Evolutionary conservation across 2,113 vertebrate species (phyloP).

Genomic region (Cheilinus undulatus): DNA sequence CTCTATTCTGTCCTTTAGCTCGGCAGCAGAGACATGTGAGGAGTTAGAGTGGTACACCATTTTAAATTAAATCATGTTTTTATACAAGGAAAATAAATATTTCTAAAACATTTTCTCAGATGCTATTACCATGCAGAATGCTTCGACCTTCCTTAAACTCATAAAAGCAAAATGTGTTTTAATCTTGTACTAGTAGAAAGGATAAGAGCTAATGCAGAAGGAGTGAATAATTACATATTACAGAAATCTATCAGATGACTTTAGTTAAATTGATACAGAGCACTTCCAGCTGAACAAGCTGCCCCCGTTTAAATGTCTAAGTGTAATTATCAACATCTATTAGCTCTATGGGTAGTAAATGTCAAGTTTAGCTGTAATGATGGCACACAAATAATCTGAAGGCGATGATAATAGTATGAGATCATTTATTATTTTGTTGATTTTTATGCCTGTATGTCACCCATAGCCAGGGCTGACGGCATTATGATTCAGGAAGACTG

Average conservation of each 20-base stretch:
- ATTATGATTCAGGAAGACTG: too few species aligned
- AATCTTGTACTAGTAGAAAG: not conserved
- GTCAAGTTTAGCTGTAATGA: slow-evolving; percentile 17
- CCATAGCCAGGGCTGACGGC: too few species aligned
- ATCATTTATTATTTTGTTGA: not conserved
- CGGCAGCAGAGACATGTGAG: slow-evolving; percentile 14
- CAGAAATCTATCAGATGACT: not conserved
- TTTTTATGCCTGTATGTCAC: too few species aligned
- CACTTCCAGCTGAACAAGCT: not conserved
- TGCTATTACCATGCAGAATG: not conserved
- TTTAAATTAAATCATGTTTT: too few species aligned
- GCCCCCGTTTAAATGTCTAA: slow-evolving; percentile 16
- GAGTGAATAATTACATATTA: slow-evolving; percentile 2
- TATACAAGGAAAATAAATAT: not conserved
- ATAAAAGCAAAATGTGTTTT: not conserved
- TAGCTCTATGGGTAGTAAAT: slow-evolving; percentile 10
- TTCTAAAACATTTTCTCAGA: not conserved
- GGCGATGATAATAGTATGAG: too few species aligned
- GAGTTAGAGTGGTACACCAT: too few species aligned
- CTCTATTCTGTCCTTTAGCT: not conserved
- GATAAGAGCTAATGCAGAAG: not conserved
- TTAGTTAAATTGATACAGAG: not conserved
- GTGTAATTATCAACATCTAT: not conserved
- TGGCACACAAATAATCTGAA: slow-evolving; percentile 1
- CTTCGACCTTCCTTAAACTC: not conserved